Evolutionary conservation across 2,888 invertebrate species (phyloP).

Genomic region (Diogma glabrata): DNA sequence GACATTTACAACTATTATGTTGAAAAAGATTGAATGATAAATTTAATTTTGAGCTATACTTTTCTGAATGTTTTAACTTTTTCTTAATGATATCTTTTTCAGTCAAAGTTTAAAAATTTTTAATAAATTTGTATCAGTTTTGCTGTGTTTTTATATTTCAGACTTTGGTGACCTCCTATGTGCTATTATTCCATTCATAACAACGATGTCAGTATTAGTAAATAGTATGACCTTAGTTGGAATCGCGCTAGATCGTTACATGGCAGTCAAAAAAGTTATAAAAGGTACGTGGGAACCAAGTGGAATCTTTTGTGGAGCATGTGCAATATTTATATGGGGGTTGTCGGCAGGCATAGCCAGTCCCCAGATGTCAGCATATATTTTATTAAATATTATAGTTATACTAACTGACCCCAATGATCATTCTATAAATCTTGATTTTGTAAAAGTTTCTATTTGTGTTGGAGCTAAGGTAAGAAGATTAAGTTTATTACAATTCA

Average conservation of each 20-base stretch:
- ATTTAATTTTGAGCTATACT: too few species aligned
- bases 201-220: slow-evolving; percentile 39
- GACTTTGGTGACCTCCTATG: slow-evolving; percentile 39
- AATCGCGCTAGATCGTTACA: slow-evolving; percentile 45
- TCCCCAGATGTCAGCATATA: slow-evolving; percentile 36
- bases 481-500: background rate
- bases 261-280: slow-evolving; percentile 37
- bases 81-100: too few species aligned
- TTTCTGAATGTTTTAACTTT: too few species aligned
- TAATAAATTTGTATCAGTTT: too few species aligned
- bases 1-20: too few species aligned
- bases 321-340: slow-evolving; percentile 33
- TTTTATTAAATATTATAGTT: slow-evolving; percentile 25
- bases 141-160: too few species aligned
- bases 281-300: slow-evolving; percentile 38
- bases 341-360: slow-evolving; percentile 33
- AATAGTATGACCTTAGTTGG: slow-evolving; percentile 42
- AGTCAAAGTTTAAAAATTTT: too few species aligned
- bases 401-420: slow-evolving; percentile 21
- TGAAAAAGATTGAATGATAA: too few species aligned
- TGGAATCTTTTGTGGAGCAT: slow-evolving; percentile 28
- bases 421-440: slow-evolving; percentile 6
- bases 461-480: slow-evolving; percentile 25
- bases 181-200: slow-evolving; percentile 38
- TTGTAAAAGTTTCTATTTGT: slow-evolving; percentile 26